Evolutionary conservation across 2,888 invertebrate genomes (phyloP), one percentile per base, ranked within the genome.

Genomic region (Empis stercorea): DNA sequence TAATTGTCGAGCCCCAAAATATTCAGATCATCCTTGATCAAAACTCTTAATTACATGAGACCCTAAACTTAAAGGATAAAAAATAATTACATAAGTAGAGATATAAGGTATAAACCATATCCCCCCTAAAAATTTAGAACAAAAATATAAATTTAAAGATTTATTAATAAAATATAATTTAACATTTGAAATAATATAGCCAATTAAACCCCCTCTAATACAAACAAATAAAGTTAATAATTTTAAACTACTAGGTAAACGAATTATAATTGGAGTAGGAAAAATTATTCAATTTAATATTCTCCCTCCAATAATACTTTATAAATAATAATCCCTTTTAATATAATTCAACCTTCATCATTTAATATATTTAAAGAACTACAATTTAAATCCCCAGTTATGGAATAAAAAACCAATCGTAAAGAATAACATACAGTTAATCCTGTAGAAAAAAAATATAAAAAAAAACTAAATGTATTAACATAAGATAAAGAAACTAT

Each of bases 381-480:
- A 68, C 71, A 70, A 71, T 74, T 74, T 64, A 61, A 70, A 62
- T 69, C 62, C 50, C 70, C 71, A 42, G 72, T 57, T 63, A 75
- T 70, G 55, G 71, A 65, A 72, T 75, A 78, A 66, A 71, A 75
- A 53, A 68, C 59, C 65, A 79, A 72, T 6, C 76, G 76, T 62
- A 76, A 63, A 47, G 68, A 71, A 72, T 76, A 75, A 68, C 63
- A 71, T 55, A 76, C 71, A 14, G 78, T 79, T 61, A 79, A 69
- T 0, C 76, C 74, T 1, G 74, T 75, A 37, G 76, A 75, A 66
- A 77, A 58, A 54, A 57, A 60, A 51, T 71, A 73, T 60, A 75
- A 64, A 57, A 74, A 62, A 68, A 73, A 75, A 64, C 71, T 63
- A 66, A 71, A 66, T 56, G 72, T 58, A 74, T 76, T 75, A 62